Evolutionary conservation across 2,113 vertebrate species (phyloP).

Genomic region (Orycteropus afer): DNA sequence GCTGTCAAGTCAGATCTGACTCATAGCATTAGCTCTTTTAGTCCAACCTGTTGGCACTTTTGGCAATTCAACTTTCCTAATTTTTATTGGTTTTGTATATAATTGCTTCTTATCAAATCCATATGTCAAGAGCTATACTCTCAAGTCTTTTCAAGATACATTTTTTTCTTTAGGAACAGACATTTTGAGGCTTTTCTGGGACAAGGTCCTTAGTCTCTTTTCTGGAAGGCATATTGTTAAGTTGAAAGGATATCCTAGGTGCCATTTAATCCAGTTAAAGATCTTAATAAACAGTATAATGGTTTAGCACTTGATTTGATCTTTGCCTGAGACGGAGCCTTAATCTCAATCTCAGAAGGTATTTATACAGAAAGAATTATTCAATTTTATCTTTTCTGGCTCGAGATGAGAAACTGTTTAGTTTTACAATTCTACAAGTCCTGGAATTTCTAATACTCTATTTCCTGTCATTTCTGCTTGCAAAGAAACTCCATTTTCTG

Average conservation of each 20-base stretch:
- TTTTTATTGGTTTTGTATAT: background rate
- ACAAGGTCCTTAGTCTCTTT: background rate
- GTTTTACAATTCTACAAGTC: background rate
- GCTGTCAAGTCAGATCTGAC: too few species aligned
- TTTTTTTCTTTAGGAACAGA: background rate
- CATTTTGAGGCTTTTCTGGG: background rate
- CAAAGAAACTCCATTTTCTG: background rate
- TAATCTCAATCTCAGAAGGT: background rate
- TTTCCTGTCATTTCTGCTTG: background rate
- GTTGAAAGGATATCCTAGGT: background rate
- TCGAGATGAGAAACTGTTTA: background rate
- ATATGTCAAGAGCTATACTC: background rate
- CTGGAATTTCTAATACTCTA: background rate
- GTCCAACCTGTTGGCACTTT: background rate
- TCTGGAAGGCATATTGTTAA: background rate
- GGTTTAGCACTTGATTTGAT: background rate
- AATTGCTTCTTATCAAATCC: conserved; percentile 2
- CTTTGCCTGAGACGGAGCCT: background rate
- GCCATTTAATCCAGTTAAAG: background rate
- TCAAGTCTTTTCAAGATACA: conserved; percentile 2
- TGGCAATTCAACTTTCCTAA: background rate
- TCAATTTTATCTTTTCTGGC: background rate
- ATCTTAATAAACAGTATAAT: background rate
- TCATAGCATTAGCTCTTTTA: background rate
- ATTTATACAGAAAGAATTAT: background rate